Base-by-base conservation (phyloP, 1,140 invertebrate genomes). In the Drosophila hydei region DNA sequence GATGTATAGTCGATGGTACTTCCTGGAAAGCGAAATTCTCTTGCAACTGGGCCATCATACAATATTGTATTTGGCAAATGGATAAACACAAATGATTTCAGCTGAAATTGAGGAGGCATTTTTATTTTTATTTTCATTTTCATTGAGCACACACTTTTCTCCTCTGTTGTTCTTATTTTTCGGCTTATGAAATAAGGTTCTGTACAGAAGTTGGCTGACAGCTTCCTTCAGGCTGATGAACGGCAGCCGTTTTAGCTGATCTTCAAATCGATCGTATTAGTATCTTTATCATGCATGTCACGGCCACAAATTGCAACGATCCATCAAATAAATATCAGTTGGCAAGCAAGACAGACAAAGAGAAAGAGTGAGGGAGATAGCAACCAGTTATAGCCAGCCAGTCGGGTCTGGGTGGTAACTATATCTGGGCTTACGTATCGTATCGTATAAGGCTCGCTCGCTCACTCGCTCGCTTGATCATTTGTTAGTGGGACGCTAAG, bases 271-370 rank as follows among this genome's bases (percentile, higher is more conserved):
- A 83, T 70, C 62, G 79, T 76, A 88, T 88, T 88, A 88, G 83
- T 88, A 88, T 73, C 83, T 88, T 88, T 88, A 88, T 88, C 83
- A 83, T 62, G 67, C 70, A 73, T 87, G 88, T 90, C 87, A 73
- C 64, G 70, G 68, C 40, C 75, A 73, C 76, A 85, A 89, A 83
- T 90, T 81, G 76, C 81, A 75, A 70, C 87, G 80, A 90, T 90
- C 87, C 81, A 90, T 90, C 87, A 90, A 75, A 62, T 75, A 50
- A 60, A 79, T 67, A 74, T 69, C 55, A 30, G n/a, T 42, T 42
- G 38, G 16, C 27, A 25, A 33, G 36, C 18, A 21, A 38, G 54
- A 55, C 3, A 12, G 36, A 48, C 30, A 11, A 11, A 30, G 27
- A 30, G 27, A 3, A 0, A 27, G 25, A 3, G 3, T 6, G 25